Conservation (phyloP, 64 coral and sea anemone species). For the Montipora capricornis region DNA sequence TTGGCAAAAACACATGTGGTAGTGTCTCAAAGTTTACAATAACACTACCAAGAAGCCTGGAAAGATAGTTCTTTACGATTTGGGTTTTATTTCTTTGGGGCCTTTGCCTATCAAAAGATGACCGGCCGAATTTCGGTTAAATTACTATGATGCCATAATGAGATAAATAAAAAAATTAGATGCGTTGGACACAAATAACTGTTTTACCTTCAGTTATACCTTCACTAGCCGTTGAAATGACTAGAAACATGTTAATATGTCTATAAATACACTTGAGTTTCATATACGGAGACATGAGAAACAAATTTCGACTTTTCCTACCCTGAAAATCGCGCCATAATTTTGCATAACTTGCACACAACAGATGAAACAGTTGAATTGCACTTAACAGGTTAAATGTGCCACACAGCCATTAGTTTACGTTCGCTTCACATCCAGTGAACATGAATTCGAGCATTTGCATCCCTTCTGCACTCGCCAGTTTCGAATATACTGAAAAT, state of each 20-base stretch:
- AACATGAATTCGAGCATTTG: too few relatives aligned
- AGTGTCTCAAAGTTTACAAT: slow-evolving; percentile 2
- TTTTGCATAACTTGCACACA: slow-evolving; percentile 11
- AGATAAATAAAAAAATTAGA: slow-evolving; percentile 26
- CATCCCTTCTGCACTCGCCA: not conserved
- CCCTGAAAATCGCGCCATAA: not conserved
- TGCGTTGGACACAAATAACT: slow-evolving; percentile 23
- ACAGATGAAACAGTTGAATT: slow-evolving; percentile 5
- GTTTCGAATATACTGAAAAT: not conserved
- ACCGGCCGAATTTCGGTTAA: slow-evolving; percentile 11
- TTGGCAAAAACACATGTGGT: slow-evolving; percentile 14
- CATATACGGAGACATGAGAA: too few relatives aligned
- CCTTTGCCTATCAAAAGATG: not conserved
- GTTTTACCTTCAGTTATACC: not conserved
- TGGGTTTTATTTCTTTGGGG: slow-evolving; percentile 14
- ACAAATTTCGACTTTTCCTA: too few relatives aligned
- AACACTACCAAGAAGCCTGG: not conserved
- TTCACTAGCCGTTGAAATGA: too few relatives aligned
- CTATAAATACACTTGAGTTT: too few relatives aligned
- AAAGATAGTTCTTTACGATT: slow-evolving; percentile 12
- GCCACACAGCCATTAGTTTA: not conserved
- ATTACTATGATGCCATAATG: slow-evolving; percentile 39
- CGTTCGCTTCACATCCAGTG: too few relatives aligned
- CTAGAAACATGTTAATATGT: too few relatives aligned
- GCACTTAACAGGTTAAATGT: slow-evolving; percentile 15